Evolutionary conservation across 2,797 vertebrate species (phyloP), one percentile per base, ranked within the genome.

Genomic region (Discoglossus pictus): DNA sequence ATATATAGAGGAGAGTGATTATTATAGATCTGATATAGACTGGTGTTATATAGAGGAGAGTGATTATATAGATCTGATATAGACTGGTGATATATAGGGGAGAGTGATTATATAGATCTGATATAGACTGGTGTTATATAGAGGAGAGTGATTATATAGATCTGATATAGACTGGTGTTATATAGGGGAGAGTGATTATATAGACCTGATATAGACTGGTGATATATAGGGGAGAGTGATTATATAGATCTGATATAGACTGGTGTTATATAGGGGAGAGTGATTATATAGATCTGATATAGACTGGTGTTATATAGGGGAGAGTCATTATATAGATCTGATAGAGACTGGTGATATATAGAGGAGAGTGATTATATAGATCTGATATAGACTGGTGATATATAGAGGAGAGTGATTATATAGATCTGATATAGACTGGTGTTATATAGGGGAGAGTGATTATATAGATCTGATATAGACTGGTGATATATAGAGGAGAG

Each of bases 261-360:
- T 13, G 7, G 8, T 27, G n/a, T 16, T 36, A 20, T 35, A 53
- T 35, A 53, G 42, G 17, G 2, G 7, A 7, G 25, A 24, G 4
- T 7, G 23, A 15, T n/a, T 3, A 8, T 2, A n/a, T 6, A 15
- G 24, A 12, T n/a, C n/a, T 2, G 17, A 44, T 31, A 34, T 7
- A 43, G 38, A 4, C 20, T 13, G 46, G 15, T 16, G n/a, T n/a
- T n/a, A n/a, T n/a, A n/a, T n/a, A n/a, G n/a, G 3, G 15, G 35
- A 9, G 2, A 2, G 7, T 3, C 11, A 6, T 11, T 12, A 9
- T 18, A 27, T 53, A 38, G 20, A 4, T 2, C 18, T 47, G 44
- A 31, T 54, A 34, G 12, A 24, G n/a, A 58, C 54, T 17, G 56
- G 18, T 39, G 53, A 1, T 15, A n/a, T n/a, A n/a, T n/a, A n/a